Evolutionary conservation across 2,888 invertebrate genomes (phyloP), one percentile per base, ranked within the genome.

Genomic region (Diaperis boleti): DNA sequence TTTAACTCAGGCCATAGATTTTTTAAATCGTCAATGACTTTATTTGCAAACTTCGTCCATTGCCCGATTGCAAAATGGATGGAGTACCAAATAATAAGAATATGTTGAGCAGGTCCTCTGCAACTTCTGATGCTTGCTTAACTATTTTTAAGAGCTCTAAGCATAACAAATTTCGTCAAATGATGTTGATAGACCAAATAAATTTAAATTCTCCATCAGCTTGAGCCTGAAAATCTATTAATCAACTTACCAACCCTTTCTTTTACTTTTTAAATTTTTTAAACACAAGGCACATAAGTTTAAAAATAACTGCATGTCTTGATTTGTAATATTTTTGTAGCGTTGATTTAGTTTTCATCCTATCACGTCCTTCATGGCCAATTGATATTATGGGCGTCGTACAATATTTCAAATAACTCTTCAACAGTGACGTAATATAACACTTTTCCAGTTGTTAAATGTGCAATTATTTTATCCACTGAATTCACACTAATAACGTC

Each of bases 161-260:
- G 67, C 7, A 71, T 44, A 13, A 80, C 72, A 71, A 81, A 81
- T 73, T 81, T 79, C n/a, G 80, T 81, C 0, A 31, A 7, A 22
- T 22, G 22, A 22, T 22, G 5, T 22, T 22, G 22, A 22, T 22
- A 22, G 7, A 22, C 22, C 7, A 22, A 22, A 22, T 22, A 22
- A 22, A 22, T 22, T 22, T 22, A 22, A 22, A 22, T 22, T 22
- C 22, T 22, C 22, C 22, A 22, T 22, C 22, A 4, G 22, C 22
- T 33, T 33, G 33, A 33, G n/a, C 6, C 10, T 33, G 33, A 33
- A 33, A 22, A 22, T 22, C 22, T 6, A 22, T 22, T 7, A 22
- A 22, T 22, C 22, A 22, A 22, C 22, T 22, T n/a, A 3, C 33
- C 6, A 33, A 10, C 33, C 33, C 33, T 33, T 33, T 10, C 10